These are phyloP conservation scores for Oxyscelio sp. DNA, from an alignment of 2,888 invertebrate species.

Conservation along the genomic window DNA sequence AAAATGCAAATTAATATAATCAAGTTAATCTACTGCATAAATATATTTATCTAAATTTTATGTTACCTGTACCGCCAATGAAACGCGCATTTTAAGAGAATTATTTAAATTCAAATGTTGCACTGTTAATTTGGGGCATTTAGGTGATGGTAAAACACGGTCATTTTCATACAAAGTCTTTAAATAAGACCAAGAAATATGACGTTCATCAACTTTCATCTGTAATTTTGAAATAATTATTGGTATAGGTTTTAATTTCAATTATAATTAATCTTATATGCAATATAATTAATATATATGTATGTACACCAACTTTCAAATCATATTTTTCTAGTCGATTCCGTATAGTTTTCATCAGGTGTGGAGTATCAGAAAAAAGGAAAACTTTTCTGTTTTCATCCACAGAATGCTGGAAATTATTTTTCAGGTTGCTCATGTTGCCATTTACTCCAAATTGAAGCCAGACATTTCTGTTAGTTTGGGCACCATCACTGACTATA, in stretches of 20 bases:
- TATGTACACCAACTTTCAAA: too few species aligned
- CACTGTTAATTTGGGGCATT: background rate
- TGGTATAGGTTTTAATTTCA: too few species aligned
- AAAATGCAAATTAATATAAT: background rate
- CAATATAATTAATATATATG: too few species aligned
- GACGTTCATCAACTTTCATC: too few species aligned
- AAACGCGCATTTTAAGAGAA: slow-evolving; percentile 10
- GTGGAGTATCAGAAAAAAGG: too few species aligned
- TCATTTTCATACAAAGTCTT: background rate
- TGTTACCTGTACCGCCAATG: slow-evolving; percentile 6
- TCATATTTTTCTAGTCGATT: too few species aligned
- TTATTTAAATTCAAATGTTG: background rate
- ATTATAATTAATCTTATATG: too few species aligned
- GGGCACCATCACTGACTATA: too few species aligned
- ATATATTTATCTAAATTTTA: slow-evolving; percentile 1
- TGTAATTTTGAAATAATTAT: too few species aligned
- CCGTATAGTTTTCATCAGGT: too few species aligned
- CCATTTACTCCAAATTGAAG: slow-evolving; percentile 55
- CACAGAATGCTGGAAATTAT: background rate
- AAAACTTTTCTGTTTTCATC: background rate
- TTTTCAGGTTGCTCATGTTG: background rate
- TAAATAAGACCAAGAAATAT: background rate
- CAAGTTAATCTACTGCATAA: background rate
- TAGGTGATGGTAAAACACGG: background rate
- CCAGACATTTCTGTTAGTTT: slow-evolving; percentile 68